Percentiles rank a stretch among this genome's conserved stretches.
These are phyloP conservation scores for Galerucella calmariensis DNA, from an alignment of 2,888 invertebrate species.

Conservation along the genomic window DNA sequence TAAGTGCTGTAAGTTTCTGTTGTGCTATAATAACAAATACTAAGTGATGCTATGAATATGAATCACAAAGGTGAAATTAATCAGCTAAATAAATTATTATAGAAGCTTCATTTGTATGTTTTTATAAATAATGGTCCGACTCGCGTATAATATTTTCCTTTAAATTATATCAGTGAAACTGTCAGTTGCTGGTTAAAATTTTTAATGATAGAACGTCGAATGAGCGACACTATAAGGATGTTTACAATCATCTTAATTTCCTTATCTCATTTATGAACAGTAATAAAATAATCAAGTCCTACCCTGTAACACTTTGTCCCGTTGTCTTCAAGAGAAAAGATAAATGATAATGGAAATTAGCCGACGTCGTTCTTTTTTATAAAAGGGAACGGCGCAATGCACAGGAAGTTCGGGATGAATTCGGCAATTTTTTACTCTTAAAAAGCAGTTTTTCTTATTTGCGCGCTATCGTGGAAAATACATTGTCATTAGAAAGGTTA, in stretches of 20 bases:
- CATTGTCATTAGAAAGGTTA: constrained; percentile 22
- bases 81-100: too few species aligned
- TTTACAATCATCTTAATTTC: neutral
- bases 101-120: too few species aligned
- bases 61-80: too few species aligned
- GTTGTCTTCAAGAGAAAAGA: constrained; percentile 50
- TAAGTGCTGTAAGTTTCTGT: too few species aligned
- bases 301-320: constrained; percentile 36
- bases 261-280: neutral
- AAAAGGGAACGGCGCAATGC: constrained; percentile 56
- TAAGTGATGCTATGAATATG: too few species aligned
- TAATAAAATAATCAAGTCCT: constrained; percentile 29
- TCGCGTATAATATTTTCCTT: neutral
- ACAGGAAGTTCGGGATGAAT: constrained; percentile 46
- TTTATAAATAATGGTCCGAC: too few species aligned
- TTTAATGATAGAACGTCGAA: neutral
- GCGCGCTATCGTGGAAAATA: constrained; percentile 27
- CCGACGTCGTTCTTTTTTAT: constrained; percentile 56
- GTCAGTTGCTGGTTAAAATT: neutral
- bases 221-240: neutral
- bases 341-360: constrained; percentile 65
- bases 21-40: too few species aligned
- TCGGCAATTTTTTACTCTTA: constrained; percentile 50
- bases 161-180: neutral
- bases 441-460: constrained; percentile 48